A percentile compares a stretch with the other conserved stretches of the same genome.
These are phyloP conservation scores for Thaleichthys pacificus DNA, from an alignment of 2,797 vertebrate genomes.

Conservation along the genomic window DNA sequence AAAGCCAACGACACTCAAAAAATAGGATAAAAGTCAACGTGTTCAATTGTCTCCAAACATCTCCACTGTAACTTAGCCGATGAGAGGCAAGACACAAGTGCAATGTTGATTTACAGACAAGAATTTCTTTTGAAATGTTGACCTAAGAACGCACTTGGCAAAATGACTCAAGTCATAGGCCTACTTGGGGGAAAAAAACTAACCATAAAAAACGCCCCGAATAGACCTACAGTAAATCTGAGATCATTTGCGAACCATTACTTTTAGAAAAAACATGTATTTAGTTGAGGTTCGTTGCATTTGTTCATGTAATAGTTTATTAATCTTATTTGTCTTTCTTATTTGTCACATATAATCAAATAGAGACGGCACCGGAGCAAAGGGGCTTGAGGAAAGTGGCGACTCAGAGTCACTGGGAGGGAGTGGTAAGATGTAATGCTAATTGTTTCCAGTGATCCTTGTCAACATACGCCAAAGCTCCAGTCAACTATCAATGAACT, in stretches of 20 bases:
- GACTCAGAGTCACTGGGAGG: conserved; percentile 47
- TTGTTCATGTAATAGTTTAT: conserved; percentile 25
- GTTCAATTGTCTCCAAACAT: conserved; percentile 39
- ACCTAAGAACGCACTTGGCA: background rate
- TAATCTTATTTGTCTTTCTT: conserved; percentile 39
- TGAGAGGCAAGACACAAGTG: background rate
- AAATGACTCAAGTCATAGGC: background rate
- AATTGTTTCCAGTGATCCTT: conserved; percentile 79
- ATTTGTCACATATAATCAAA: conserved; percentile 55
- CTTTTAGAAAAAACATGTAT: background rate
- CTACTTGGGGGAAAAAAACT: background rate
- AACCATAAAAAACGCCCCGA: background rate
- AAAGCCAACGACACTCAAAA: conserved; percentile 46
- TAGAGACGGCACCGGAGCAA: conserved; percentile 42
- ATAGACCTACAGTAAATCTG: background rate
- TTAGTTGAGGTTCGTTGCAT: conserved; percentile 26
- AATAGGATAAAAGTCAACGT: conserved; percentile 39
- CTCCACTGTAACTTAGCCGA: conserved; percentile 31
- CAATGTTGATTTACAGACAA: conserved; percentile 2
- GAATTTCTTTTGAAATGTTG: background rate
- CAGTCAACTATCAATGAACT: conserved; percentile 73
- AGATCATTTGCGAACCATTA: conserved; percentile 3
- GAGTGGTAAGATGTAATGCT: conserved; percentile 58
- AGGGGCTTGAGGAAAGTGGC: conserved; percentile 54
- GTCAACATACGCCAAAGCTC: conserved; percentile 66